phyloP scores from a whole-genome alignment of 1,140 invertebrate genomes.

The Tribolium madens region DNA sequence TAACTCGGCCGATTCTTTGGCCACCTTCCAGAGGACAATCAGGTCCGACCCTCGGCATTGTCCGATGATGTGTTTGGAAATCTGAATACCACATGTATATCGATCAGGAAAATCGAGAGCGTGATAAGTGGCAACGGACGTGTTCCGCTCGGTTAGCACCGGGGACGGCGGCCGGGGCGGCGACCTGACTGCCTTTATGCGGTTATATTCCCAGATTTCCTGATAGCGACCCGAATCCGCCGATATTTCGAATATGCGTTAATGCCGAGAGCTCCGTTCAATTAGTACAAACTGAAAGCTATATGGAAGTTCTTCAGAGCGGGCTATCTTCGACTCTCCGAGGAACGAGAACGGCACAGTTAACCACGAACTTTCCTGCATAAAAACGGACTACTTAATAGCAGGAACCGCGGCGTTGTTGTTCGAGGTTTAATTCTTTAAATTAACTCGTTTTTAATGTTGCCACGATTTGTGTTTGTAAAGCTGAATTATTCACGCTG shows the following conservation, averaged over 20 bases:
- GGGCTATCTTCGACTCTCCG: neutral
- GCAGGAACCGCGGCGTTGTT: constrained; percentile 11
- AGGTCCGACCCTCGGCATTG: neutral
- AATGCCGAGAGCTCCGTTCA: constrained; percentile 36
- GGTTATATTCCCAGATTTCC: constrained; percentile 44
- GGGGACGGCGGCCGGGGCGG: constrained; percentile 27
- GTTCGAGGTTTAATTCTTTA: constrained; percentile 19
- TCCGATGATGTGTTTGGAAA: constrained; percentile 16
- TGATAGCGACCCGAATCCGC: constrained; percentile 23
- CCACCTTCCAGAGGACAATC: neutral
- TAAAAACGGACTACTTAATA: constrained; percentile 32
- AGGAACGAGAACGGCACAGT: constrained; percentile 4
- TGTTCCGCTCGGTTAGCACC: constrained; percentile 43
- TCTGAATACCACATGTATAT: constrained; percentile 14
- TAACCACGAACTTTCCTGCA: constrained; percentile 30
- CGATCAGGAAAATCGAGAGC: constrained; percentile 33
- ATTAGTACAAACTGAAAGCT: constrained; percentile 7
- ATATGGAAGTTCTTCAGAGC: neutral
- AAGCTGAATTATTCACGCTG: neutral
- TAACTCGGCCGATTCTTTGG: constrained; percentile 2
- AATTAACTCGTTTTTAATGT: constrained; percentile 34
- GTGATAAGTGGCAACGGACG: constrained; percentile 40
- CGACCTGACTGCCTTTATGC: constrained; percentile 40
- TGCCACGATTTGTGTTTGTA: neutral
- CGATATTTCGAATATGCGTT: constrained; percentile 37